Percentiles rank a stretch among this genome's conserved stretches.
Evolutionary conservation across 1,140 invertebrate genomes (phyloP).

Genomic region (Drosophila orosa): DNA sequence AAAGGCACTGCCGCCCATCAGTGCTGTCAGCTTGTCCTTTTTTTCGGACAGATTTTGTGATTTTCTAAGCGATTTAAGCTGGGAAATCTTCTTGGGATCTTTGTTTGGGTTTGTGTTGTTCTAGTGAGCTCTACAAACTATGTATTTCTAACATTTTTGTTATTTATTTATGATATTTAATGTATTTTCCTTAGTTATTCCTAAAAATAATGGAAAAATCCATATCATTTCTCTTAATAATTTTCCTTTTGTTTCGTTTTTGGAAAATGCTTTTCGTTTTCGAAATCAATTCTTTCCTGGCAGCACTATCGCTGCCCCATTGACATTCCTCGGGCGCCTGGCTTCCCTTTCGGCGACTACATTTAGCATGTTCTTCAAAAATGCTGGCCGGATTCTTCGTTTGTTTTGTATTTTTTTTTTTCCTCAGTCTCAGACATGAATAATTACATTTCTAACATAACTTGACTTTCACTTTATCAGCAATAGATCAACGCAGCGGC

Average conservation of each 20-base stretch:
- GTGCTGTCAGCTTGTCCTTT: conserved; percentile 1
- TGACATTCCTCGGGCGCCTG: conserved; percentile 35
- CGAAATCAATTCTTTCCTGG: neutral
- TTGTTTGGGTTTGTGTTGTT: no score
- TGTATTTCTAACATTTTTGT: neutral
- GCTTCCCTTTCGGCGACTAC: conserved; percentile 17
- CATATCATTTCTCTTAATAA: neutral
- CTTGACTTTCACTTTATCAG: conserved; percentile 80
- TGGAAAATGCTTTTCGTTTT: neutral
- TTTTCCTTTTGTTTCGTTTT: neutral
- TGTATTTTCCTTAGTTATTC: neutral
- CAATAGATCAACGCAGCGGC: conserved; percentile 62
- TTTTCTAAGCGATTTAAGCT: neutral
- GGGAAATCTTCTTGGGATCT: neutral
- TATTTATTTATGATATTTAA: neutral
- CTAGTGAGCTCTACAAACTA: no score
- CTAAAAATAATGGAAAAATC: accelerated
- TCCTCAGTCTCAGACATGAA: conserved; percentile 51
- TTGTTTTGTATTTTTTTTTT: conserved; percentile 11
- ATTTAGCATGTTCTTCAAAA: conserved; percentile 48
- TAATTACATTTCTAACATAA: conserved; percentile 80
- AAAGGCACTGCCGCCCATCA: conserved; percentile 25
- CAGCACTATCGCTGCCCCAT: conserved; percentile 14
- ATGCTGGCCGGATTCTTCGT: conserved; percentile 24
- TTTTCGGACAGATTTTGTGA: neutral